A percentile compares a stretch with the other conserved stretches of the same genome.
Conservation (phyloP, 2,888 invertebrate species). For the Heliconius erato region DNA sequence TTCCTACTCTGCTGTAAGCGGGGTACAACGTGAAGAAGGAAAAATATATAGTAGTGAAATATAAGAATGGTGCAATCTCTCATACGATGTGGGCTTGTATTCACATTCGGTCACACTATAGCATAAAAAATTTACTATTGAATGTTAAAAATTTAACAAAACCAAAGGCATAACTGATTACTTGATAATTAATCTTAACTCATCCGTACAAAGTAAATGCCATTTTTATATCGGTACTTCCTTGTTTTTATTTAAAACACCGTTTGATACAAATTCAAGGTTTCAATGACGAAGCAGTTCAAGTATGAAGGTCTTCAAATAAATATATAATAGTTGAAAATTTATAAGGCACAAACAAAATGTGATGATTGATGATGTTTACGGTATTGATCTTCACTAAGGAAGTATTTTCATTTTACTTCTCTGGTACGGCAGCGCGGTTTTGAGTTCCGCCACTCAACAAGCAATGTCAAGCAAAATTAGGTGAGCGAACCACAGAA, state of each 20-base stretch:
- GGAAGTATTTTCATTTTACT: not conserved
- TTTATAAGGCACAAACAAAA: not conserved
- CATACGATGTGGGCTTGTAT: not conserved
- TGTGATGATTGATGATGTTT: too few species aligned
- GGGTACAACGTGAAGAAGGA: too few species aligned
- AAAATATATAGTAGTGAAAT: too few species aligned
- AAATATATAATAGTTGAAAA: not conserved
- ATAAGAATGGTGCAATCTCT: too few species aligned
- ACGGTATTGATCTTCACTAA: not conserved
- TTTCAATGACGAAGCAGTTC: constrained; percentile 4
- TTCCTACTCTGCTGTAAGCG: too few species aligned
- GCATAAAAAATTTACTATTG: not conserved
- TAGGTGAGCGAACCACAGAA: too few species aligned
- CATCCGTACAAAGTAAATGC: constrained; percentile 5
- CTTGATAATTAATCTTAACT: constrained; percentile 1
- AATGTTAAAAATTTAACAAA: not conserved
- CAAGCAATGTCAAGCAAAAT: too few species aligned
- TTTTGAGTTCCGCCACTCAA: too few species aligned
- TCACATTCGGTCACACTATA: not conserved
- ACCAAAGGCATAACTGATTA: not conserved
- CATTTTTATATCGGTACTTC: not conserved
- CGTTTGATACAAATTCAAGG: constrained; percentile 8
- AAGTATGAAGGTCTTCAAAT: constrained; percentile 11
- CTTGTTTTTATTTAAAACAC: constrained; percentile 14
- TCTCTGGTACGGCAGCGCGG: too few species aligned